Evolutionary conservation across 2,797 vertebrate genomes (phyloP), one percentile per base, ranked within the genome.

Genomic region (Picus viridis): DNA sequence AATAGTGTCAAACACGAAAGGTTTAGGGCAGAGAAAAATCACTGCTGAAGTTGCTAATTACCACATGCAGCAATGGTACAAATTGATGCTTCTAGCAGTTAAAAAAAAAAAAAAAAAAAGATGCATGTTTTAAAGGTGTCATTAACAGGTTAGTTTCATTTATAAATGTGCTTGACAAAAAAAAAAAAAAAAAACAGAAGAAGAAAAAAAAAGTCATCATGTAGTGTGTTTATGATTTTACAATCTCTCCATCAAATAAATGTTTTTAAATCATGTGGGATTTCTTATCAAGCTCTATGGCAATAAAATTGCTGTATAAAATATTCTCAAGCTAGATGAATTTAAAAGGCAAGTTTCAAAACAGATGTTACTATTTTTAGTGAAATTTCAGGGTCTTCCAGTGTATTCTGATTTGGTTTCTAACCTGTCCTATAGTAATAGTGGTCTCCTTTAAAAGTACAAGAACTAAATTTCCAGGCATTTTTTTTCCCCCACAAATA

Each of bases 131-230:
- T 97, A 97, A 97, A 97, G 95, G 94, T 97, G 96, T 97, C 95
- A 92, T 97, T 97, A 97, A 96, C 96, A 97, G 96, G 96, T 98
- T 98, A 97, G 96, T 97, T 97, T 97, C 94, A 95, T 97, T 89
- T 45, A 86, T 95, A 97, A 96, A 95, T 74, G 92, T 87, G 81
- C 69, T 88, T 93, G 76, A 73, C 51, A 89, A 34, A 92, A 91
- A 89, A 89, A 91, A 80, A 64, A 47, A 49, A 92, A 91, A 89
- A 89, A 91, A 80, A 64, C 22, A 49, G 19, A 20, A 20, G 9
- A 17, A 88, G 30, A 91, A 90, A 89, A 90, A 82, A 59, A 61
- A 32, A 73, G 36, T 70, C 17, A 58, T 69, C 2, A 30, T 49
- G 3, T 83, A 72, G 78, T 83, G 77, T 88, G 51, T 26, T 92